Evolutionary conservation across 2,797 vertebrate species (phyloP), one percentile per base, ranked within the genome.

Genomic region (Australoheros facetus): DNA sequence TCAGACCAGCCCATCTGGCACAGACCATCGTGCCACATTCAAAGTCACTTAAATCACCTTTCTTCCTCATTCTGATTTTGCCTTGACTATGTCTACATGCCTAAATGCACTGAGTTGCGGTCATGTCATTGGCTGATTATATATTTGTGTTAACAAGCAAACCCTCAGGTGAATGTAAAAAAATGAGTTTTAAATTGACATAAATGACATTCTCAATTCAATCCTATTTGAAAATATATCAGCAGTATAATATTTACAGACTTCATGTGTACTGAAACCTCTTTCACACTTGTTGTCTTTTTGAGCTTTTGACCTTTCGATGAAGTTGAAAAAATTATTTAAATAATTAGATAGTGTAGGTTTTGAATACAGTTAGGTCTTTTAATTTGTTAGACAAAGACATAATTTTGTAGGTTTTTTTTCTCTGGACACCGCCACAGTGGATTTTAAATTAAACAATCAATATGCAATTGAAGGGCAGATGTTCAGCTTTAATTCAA

Each of bases 261-360:
- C 34, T 37, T 4, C 17, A n/a, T 21, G 58, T 60, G 32, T 30
- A 11, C 16, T 11, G 28, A 58, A 30, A n/a, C n/a, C 45, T 19
- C 19, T 53, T 3, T 7, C 17, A 7, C 19, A 10, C 23, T 21
- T n/a, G 8, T 60, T 39, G 58, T 8, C 19, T 34, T n/a, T 59
- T 34, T 34, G 6, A 59, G 34, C 10, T 34, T 12, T 59, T 12
- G n/a, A 7, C 34, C 19, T 37, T 2, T 59, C 5, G 37, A 10
- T 21, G 19, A 37, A 37, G n/a, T 37, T 10, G 37, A 10, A 37
- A 32, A 32, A 32, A 32, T 7, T 7, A 32, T 2, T 1, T 7
- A 32, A 32, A 32, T 32, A 32, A 42, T 13, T 42, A 42, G 1
- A 42, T 8, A 0, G 30, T 1, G 8, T 3, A 9, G 23, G 3